phyloP scores from a whole-genome alignment of 2,888 invertebrate species.

The Diabrotica balteata region DNA sequence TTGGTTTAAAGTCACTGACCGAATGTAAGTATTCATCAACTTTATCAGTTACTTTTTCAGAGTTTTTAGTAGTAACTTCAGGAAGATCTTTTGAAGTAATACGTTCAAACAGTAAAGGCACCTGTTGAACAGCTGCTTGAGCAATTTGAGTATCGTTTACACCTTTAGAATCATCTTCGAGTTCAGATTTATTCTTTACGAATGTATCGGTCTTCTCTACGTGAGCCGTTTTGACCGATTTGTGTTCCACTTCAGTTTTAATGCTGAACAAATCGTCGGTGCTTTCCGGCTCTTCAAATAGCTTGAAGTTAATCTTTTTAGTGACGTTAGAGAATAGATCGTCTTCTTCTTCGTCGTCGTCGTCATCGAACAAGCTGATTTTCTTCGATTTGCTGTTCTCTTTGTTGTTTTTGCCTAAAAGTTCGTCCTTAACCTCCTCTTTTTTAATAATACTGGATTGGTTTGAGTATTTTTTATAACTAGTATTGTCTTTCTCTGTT shows the following conservation, averaged over 20 bases:
- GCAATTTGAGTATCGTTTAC: no score
- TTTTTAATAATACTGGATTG: neutral
- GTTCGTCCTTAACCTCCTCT: neutral
- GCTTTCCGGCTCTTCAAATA: constrained; percentile 46
- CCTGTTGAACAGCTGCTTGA: no score
- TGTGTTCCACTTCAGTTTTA: constrained; percentile 3
- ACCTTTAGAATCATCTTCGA: no score
- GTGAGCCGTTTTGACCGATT: neutral
- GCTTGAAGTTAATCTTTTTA: constrained; percentile 45
- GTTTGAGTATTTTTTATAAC: neutral
- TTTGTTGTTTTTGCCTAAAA: neutral
- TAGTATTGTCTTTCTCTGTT: neutral
- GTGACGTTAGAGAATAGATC: constrained; percentile 38
- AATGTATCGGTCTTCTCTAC: constrained; percentile 4
- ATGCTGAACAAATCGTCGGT: constrained; percentile 31
- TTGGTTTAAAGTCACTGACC: no score
- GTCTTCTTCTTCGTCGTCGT: constrained; percentile 25
- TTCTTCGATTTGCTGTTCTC: constrained; percentile 33
- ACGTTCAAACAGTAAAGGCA: no score
- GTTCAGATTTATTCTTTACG: neutral
- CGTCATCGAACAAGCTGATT: constrained; percentile 50
- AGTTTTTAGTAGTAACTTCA: no score
- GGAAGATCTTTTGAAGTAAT: no score
- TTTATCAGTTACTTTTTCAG: no score
- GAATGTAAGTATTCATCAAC: no score